Base-by-base conservation (phyloP, 2,797 vertebrate species). In the Diplodus puntazzo region DNA sequence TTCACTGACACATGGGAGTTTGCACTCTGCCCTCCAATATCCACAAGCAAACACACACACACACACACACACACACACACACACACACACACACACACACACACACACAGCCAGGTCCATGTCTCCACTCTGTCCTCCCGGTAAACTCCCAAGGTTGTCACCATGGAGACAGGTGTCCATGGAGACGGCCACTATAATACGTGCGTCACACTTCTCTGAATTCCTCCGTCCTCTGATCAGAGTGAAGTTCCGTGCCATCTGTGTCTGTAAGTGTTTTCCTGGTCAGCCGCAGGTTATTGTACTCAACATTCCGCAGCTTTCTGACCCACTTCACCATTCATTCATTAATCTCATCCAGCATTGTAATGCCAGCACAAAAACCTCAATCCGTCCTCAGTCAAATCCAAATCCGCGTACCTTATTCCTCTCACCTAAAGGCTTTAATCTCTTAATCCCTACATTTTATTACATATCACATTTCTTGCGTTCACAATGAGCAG, bases 141-240 rank as follows among this genome's bases (percentile, higher is more conserved):
- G 82, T 86, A 82, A 87, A 87, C 72, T 87, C 81, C 63, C 90
- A 91, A 90, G 92, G 91, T 91, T 85, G 92, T 94, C 87, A 66
- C 84, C 92, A 92, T 93, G 89, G 92, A 86, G 91, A 94, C 91
- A 11, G 46, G 77, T 83, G 81, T 72, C 87, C 76, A 70, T 75
- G 68, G 88, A 80, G 81, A 86, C 84, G 21, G 16, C 71, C 11
- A 21, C 9, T 27, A 66, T 78, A 78, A 88, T 81, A 55, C 16
- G 23, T 83, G 85, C 62, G 77, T 87, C 88, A 86, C 77, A 61
- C 80, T 78, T 23, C 10, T 70, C 55, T 59, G 74, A 76, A 83
- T 69, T 5, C 64, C 60, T 3, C 63, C 16, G 66, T 53, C 67
- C 48, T 77, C 60, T 48, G 48, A 80, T 77, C 30, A 7, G 25